Evolutionary conservation across 2,888 invertebrate genomes (phyloP).

Genomic region (Cosmorhoe ocellata): DNA sequence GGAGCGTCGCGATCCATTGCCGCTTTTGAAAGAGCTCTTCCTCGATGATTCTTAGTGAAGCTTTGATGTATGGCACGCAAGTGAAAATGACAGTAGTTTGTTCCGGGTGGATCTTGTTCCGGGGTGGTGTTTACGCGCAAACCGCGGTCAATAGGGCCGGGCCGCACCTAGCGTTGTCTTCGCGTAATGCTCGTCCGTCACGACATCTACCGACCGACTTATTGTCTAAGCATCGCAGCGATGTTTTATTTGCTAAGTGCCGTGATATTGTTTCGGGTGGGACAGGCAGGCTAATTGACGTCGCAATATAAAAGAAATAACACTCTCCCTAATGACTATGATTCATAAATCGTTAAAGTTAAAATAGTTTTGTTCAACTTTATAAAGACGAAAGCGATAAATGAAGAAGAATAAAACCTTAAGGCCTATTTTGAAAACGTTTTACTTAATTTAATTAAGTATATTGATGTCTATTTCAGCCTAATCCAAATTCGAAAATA

Average conservation of each 20-base stretch:
- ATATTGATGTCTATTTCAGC: no score
- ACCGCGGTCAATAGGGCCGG: constrained; percentile 75
- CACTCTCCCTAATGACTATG: constrained; percentile 43
- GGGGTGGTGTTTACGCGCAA: constrained; percentile 73
- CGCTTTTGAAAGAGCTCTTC: constrained; percentile 8
- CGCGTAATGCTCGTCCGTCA: constrained; percentile 72
- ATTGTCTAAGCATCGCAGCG: constrained; percentile 51
- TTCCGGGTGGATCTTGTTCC: constrained; percentile 40
- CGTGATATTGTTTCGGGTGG: constrained; percentile 55
- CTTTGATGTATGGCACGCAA: constrained; percentile 20
- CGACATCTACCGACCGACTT: constrained; percentile 75
- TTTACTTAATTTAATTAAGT: no score
- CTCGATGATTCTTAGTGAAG: neutral
- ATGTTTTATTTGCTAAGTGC: constrained; percentile 79
- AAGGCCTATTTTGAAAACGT: no score
- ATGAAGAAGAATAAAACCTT: no score
- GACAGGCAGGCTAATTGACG: constrained; percentile 68
- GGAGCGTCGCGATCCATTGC: constrained; percentile 41
- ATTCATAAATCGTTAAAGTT: constrained; percentile 22
- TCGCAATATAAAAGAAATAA: constrained; percentile 66
- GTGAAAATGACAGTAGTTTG: constrained; percentile 35
- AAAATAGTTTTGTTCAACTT: no score
- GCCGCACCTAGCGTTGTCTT: constrained; percentile 77
- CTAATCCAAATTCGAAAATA: no score
- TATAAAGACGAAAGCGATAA: no score